phyloP scores from a whole-genome alignment of 1,140 invertebrate species.

The Acromyrmex heyeri region DNA sequence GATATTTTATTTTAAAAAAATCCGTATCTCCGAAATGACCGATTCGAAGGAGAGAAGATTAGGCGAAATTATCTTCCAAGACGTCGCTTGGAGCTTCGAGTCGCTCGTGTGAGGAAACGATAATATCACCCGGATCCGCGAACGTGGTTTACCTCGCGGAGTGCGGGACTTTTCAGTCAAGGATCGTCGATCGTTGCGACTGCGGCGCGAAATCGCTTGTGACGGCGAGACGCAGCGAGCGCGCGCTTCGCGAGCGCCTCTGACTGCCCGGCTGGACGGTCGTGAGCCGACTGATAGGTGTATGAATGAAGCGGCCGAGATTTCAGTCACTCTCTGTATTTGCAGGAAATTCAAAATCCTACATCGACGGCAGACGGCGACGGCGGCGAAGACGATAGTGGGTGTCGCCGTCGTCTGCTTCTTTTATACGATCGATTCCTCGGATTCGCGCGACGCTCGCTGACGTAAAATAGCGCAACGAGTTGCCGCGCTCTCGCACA shows the following conservation, averaged over 20 bases:
- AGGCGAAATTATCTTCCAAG: background rate
- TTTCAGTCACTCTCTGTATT: slow-evolving; percentile 79
- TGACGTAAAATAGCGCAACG: background rate
- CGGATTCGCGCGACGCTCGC: background rate
- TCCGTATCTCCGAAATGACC: background rate
- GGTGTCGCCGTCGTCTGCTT: no score
- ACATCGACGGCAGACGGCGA: background rate
- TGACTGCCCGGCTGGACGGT: slow-evolving; percentile 84
- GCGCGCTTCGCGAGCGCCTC: slow-evolving; percentile 74
- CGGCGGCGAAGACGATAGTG: background rate
- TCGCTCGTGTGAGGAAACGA: background rate
- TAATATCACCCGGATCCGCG: background rate
- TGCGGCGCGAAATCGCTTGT: slow-evolving; percentile 5
- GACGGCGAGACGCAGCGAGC: slow-evolving; percentile 42
- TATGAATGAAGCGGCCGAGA: slow-evolving; percentile 83
- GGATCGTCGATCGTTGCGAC: background rate
- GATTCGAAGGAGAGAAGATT: background rate
- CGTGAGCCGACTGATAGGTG: slow-evolving; percentile 86
- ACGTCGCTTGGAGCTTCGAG: background rate
- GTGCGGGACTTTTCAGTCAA: slow-evolving; percentile 42
- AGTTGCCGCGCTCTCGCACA: background rate
- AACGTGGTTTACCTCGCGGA: background rate
- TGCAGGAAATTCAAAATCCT: slow-evolving; percentile 76
- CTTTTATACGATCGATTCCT: slow-evolving; percentile 3
- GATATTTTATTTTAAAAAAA: background rate